These are phyloP conservation scores for Saimiri boliviensis DNA, from an alignment of 2,113 vertebrate genomes.

Conservation along the genomic window DNA sequence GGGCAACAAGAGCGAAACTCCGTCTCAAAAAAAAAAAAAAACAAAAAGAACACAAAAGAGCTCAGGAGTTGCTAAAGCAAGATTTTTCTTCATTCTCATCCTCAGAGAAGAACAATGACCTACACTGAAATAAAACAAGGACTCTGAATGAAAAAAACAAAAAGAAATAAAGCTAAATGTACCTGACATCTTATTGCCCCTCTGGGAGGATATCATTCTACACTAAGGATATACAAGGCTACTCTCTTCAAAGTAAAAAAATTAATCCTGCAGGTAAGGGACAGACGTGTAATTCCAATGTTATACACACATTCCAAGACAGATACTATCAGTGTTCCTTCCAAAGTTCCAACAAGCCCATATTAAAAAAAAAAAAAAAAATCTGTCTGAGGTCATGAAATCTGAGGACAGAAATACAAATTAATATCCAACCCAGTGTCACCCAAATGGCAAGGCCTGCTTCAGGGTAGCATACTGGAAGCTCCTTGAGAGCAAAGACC, in stretches of 20 bases:
- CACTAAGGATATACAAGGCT: not conserved
- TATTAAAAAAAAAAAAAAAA: not conserved
- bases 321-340: not conserved
- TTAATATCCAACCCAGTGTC: not conserved
- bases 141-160: not conserved
- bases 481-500: not conserved
- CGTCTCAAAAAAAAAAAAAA: too few species aligned
- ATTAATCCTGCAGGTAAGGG: not conserved
- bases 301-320: not conserved
- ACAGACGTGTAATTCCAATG: not conserved
- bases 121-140: not conserved
- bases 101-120: conserved; percentile 13
- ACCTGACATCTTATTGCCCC: not conserved
- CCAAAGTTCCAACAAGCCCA: not conserved
- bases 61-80: not conserved
- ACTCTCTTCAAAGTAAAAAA: conserved; percentile 18
- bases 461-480: not conserved
- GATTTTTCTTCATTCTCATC: not conserved
- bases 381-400: not conserved
- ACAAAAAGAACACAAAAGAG: not conserved
- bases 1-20: too few species aligned
- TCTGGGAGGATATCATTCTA: not conserved
- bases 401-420: conserved; percentile 2
- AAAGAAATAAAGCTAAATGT: not conserved
- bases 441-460: not conserved